phyloP scores from a whole-genome alignment of 2,113 vertebrate genomes.

The Hippolais icterina region DNA sequence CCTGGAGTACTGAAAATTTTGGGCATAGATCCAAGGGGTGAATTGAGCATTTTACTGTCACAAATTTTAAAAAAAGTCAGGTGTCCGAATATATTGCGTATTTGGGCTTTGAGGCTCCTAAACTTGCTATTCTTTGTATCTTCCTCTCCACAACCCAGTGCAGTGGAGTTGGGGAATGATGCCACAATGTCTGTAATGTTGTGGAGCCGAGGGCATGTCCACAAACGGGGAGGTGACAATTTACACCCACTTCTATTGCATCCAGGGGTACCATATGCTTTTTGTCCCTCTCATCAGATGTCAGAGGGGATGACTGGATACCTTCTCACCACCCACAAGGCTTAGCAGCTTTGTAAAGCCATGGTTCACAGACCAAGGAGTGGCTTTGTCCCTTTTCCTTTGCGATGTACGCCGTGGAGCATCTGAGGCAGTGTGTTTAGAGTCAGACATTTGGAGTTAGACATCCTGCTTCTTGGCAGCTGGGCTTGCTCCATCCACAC shows the following conservation, averaged over 20 bases:
- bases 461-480: neutral
- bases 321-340: fast-evolving
- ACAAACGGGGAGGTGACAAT: neutral
- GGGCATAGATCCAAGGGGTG: neutral
- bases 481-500: neutral
- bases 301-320: neutral
- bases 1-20: neutral
- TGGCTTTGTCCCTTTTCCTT: fast-evolving
- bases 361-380: fast-evolving
- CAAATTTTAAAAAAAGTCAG: neutral
- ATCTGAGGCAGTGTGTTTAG: neutral
- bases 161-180: fast-evolving
- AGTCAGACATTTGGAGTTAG: neutral
- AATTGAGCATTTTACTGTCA: neutral
- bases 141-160: neutral
- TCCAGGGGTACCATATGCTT: neutral
- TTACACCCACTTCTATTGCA: neutral
- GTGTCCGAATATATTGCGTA: fast-evolving
- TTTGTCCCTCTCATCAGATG: neutral
- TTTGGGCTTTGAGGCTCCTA: neutral
- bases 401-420: fast-evolving
- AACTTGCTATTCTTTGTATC: fast-evolving
- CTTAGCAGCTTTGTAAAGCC: neutral
- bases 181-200: fast-evolving
- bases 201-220: neutral